Conservation (phyloP, 2,113 vertebrate species). For the Glaucomys volans region DNA sequence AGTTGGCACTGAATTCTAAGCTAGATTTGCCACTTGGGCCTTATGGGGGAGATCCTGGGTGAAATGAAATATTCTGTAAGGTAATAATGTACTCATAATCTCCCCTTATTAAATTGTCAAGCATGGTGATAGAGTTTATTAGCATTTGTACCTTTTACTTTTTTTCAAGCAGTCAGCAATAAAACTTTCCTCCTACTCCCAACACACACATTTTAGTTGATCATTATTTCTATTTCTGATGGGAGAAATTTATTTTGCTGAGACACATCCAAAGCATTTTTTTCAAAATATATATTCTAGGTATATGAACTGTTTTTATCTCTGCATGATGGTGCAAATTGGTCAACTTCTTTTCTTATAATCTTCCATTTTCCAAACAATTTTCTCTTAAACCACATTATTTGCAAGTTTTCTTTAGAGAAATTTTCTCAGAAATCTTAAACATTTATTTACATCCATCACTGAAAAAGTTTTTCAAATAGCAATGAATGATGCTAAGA, state of each 20-base stretch:
- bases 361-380: background rate
- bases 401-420: background rate
- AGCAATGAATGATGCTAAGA: background rate
- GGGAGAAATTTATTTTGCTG: slow-evolving; percentile 19
- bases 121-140: slow-evolving; percentile 78
- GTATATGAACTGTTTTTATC: background rate
- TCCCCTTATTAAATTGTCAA: slow-evolving; percentile 84
- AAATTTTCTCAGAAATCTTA: background rate
- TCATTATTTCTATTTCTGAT: slow-evolving; percentile 70
- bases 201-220: slow-evolving; percentile 62
- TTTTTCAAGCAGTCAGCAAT: slow-evolving; percentile 60
- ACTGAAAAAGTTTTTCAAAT: slow-evolving; percentile 18
- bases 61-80: slow-evolving; percentile 84
- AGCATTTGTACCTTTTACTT: slow-evolving; percentile 77
- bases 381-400: background rate
- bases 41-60: slow-evolving; percentile 74
- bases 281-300: background rate
- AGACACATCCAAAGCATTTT: slow-evolving; percentile 38
- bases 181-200: slow-evolving; percentile 74
- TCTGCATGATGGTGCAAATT: background rate
- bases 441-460: background rate
- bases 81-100: slow-evolving; percentile 82
- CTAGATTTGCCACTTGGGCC: slow-evolving; percentile 77
- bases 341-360: slow-evolving; percentile 10
- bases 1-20: slow-evolving; percentile 82